phyloP scores from a whole-genome alignment of 2,888 invertebrate genomes.

The Amphiduros pacificus region DNA sequence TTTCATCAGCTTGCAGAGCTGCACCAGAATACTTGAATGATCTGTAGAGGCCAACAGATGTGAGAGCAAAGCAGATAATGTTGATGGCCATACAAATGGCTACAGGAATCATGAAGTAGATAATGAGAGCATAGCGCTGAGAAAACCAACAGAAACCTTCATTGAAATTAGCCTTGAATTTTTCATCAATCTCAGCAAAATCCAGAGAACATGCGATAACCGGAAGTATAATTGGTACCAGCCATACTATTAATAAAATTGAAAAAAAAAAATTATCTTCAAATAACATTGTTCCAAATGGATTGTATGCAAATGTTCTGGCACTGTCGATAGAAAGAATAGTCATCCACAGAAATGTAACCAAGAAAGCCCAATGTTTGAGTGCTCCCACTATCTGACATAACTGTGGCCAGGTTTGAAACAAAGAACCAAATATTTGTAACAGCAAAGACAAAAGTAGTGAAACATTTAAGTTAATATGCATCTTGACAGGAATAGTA shows the following conservation, averaged over 20 bases:
- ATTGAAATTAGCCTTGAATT: neutral
- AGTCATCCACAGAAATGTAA: neutral
- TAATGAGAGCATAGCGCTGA: neutral
- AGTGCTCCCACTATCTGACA: neutral
- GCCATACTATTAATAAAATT: neutral
- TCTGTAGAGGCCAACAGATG: neutral
- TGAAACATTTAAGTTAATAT: neutral
- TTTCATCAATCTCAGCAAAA: neutral
- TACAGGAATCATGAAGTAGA: neutral
- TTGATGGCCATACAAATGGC: neutral
- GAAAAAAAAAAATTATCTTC: neutral
- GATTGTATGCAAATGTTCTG: neutral
- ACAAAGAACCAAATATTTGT: neutral
- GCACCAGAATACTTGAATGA: neutral
- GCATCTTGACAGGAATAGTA: neutral
- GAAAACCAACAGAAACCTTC: neutral
- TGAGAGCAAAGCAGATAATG: neutral
- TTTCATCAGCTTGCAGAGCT: neutral
- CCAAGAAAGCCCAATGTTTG: neutral
- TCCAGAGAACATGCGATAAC: neutral
- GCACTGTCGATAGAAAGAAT: neutral
- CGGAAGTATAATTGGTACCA: neutral
- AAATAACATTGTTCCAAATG: neutral
- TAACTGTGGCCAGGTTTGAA: neutral
- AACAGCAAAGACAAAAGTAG: neutral